Evolutionary conservation across 2,113 vertebrate species (phyloP).

Genomic region (Microcebus griseorufus): DNA sequence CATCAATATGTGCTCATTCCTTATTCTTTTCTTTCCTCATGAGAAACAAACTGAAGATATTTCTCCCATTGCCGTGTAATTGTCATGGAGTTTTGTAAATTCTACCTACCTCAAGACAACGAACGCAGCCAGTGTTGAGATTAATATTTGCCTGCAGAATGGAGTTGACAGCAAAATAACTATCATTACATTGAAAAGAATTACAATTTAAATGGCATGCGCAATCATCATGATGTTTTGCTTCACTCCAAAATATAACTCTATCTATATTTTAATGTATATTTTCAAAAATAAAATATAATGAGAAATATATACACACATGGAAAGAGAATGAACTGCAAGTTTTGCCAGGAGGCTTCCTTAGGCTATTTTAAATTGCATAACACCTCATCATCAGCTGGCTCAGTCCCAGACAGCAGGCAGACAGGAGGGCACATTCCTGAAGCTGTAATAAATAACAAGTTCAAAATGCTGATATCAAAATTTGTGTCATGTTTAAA

Average conservation of each 20-base stretch:
- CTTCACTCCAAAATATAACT: neutral
- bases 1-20: neutral
- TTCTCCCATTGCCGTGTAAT: neutral
- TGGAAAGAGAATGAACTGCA: slow-evolving; percentile 11
- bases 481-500: slow-evolving; percentile 31
- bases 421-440: slow-evolving; percentile 1
- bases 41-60: neutral
- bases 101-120: neutral
- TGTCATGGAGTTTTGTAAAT: neutral
- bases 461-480: slow-evolving; percentile 70
- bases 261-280: slow-evolving; percentile 17
- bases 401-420: slow-evolving; percentile 35
- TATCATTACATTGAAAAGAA: neutral
- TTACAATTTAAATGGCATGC: neutral
- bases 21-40: neutral
- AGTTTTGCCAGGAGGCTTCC: slow-evolving; percentile 58
- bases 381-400: slow-evolving; percentile 12
- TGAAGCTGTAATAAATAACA: slow-evolving; percentile 55
- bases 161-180: slow-evolving; percentile 8
- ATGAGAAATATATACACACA: neutral
- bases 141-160: neutral
- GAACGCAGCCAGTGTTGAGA: neutral
- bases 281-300: slow-evolving; percentile 66
- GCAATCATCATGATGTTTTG: neutral
- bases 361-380: slow-evolving; percentile 65